phyloP scores from a whole-genome alignment of 2,113 vertebrate species.

The Nycticryphes semicollaris region DNA sequence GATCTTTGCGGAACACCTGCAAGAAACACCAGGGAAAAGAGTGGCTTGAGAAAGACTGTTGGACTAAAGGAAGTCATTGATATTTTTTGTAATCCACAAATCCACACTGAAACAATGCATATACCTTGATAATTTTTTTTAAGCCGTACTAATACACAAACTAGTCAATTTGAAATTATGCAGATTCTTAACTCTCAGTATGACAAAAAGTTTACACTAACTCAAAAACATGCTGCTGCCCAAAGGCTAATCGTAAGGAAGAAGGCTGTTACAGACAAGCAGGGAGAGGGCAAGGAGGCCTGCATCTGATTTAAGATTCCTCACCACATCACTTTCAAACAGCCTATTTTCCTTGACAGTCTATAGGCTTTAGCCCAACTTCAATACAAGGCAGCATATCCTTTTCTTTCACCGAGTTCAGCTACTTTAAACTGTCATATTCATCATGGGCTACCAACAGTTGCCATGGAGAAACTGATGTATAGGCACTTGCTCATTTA shows the following conservation, averaged over 20 bases:
- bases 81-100: neutral
- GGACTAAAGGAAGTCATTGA: accelerated
- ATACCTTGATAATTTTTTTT: neutral
- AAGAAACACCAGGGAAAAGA: neutral
- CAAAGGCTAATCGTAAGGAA: neutral
- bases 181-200: neutral
- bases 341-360: neutral
- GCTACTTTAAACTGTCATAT: neutral
- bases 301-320: neutral
- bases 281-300: neutral
- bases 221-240: neutral
- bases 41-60: neutral
- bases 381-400: neutral
- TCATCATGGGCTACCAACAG: neutral
- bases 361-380: neutral
- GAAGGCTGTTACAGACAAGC: neutral
- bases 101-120: neutral
- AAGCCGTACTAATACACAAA: neutral
- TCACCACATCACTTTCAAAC: neutral
- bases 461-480: neutral
- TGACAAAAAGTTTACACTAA: neutral
- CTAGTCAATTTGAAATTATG: neutral
- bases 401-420: neutral
- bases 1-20: constrained; percentile 98
- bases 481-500: neutral